Base-by-base conservation (phyloP, 2,797 vertebrate species). In the Moxostoma hubbsi region DNA sequence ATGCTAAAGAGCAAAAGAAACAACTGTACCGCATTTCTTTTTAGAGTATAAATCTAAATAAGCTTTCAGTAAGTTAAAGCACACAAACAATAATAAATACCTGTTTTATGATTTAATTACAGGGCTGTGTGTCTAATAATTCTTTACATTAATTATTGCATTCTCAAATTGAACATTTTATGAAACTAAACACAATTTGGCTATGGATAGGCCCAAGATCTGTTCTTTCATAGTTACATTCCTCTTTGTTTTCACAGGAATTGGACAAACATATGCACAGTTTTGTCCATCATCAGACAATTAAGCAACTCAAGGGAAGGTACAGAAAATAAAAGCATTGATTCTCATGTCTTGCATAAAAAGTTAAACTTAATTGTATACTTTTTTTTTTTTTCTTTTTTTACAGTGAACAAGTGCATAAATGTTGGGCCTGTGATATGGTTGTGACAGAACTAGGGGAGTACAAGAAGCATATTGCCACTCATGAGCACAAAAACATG, bases 371-470 rank as follows among this genome's bases (percentile, higher is more conserved):
- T 43, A 62, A 47, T 46, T 15, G 62, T 18, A 47, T 12, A 8
- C 8, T 69, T 45, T 68, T 67, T 24, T 1, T 24, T 64, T 2
- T 13, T n/a, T n/a, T n/a, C n/a, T n/a, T 5, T 64, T 64, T 2
- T 13, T 9, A 59, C 67, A 85, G 79, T 4, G n/a, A 24, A 5
- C 73, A 67, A 2, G 47, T 15, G 58, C 93, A 94, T 62, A 45
- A 70, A 5, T 94, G 93, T 47, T 87, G 84, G 51, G 91, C 87
- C 0, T 94, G 93, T 69, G 49, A 78, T 1, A 5, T 47, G 1
- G 72, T 8, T 1, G 18, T 15, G 5, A 68, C 70, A 64, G 62
- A 68, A 65, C 73, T 94, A 15, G 2, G 65, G 0, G 15, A 79
- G 12, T 94, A 84, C 9, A 53, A 69, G 13, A 0, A 46, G 53